Conservation (phyloP, 2,888 invertebrate genomes). For the Eristalinus sepulchralis region DNA sequence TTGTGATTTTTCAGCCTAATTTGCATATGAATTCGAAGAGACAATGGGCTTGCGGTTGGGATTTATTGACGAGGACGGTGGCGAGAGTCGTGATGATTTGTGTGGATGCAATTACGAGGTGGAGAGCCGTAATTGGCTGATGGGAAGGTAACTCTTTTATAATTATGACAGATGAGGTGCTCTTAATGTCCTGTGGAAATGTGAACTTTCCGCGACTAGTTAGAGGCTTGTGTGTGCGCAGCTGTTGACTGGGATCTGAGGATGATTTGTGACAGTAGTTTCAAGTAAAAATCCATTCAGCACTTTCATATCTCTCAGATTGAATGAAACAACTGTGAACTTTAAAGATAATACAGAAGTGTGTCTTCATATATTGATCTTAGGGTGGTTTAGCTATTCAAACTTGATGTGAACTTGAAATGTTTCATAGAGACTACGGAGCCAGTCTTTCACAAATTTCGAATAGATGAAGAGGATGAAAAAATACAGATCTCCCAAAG, state of each 20-base stretch:
- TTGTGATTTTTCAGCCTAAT: slow-evolving; percentile 35
- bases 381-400: too few relatives aligned
- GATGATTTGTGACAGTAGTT: too few relatives aligned
- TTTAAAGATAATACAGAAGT: too few relatives aligned
- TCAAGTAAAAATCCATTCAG: too few relatives aligned
- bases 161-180: slow-evolving; percentile 54
- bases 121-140: slow-evolving; percentile 20
- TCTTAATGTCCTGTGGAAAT: background rate
- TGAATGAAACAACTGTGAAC: too few relatives aligned
- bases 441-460: too few relatives aligned
- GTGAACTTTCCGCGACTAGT: background rate
- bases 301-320: too few relatives aligned
- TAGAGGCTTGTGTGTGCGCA: background rate
- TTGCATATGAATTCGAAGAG: slow-evolving; percentile 61
- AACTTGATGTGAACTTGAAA: too few relatives aligned
- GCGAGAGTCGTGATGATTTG: slow-evolving; percentile 35
- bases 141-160: slow-evolving; percentile 42
- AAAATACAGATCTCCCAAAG: too few relatives aligned
- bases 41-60: slow-evolving; percentile 57
- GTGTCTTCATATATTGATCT: too few relatives aligned
- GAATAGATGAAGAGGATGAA: too few relatives aligned
- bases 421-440: too few relatives aligned
- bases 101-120: slow-evolving; percentile 30
- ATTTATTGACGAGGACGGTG: slow-evolving; percentile 54
- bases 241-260: background rate